phyloP scores from a whole-genome alignment of 2,888 invertebrate species.

The Caenorhabditis virilis region DNA sequence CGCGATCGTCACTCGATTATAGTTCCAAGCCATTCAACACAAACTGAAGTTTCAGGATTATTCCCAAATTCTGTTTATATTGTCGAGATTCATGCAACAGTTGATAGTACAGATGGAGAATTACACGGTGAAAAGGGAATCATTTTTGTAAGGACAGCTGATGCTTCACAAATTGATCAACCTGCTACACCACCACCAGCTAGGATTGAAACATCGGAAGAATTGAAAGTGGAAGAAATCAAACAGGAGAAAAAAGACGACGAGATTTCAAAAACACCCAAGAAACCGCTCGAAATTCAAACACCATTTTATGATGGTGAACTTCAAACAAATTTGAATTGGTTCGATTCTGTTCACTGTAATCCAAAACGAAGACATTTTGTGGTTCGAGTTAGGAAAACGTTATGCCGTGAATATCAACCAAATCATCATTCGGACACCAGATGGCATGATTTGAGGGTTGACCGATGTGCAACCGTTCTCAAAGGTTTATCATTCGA shows the following conservation, averaged over 20 bases:
- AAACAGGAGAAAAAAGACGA: not conserved
- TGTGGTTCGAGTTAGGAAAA: constrained; percentile 46
- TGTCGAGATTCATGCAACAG: constrained; percentile 61
- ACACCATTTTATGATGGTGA: constrained; percentile 37
- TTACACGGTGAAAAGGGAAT: constrained; percentile 63
- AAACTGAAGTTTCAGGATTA: constrained; percentile 52
- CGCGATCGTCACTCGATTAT: constrained; percentile 46
- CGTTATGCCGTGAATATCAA: constrained; percentile 50
- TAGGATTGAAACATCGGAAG: constrained; percentile 19
- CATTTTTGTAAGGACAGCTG: constrained; percentile 53
- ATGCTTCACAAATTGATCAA: not conserved
- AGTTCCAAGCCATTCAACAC: constrained; percentile 56
- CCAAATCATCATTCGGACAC: constrained; percentile 43
- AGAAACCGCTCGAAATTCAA: constrained; percentile 19
- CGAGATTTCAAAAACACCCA: not conserved
- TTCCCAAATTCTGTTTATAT: constrained; percentile 57
- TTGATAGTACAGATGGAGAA: constrained; percentile 61
- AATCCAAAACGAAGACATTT: constrained; percentile 35
- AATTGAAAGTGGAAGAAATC: constrained; percentile 5
- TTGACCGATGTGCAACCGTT: constrained; percentile 50
- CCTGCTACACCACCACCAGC: constrained; percentile 6
- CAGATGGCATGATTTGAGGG: constrained; percentile 48
- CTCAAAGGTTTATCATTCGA: constrained; percentile 55
- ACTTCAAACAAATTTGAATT: constrained; percentile 48
- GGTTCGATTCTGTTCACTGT: constrained; percentile 44